Conservation (phyloP, 2,797 vertebrate genomes). For the Rhodeus uyekii region DNA sequence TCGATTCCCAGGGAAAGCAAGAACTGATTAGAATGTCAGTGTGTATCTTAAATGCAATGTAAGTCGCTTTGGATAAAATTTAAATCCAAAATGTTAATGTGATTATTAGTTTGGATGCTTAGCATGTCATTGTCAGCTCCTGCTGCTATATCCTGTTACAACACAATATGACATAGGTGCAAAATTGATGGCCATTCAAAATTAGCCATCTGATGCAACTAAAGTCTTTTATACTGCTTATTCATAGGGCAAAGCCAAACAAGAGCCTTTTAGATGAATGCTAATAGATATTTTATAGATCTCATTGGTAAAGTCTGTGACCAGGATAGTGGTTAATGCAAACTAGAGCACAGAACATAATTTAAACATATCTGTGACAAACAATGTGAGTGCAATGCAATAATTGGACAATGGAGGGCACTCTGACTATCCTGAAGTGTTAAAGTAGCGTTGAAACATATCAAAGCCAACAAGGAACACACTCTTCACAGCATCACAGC, state of each 20-base stretch:
- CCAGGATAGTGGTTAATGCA: slow-evolving; percentile 1
- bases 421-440: slow-evolving; percentile 73
- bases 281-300: neutral
- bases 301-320: neutral
- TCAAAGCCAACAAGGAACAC: slow-evolving; percentile 49
- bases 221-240: neutral
- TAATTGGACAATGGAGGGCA: slow-evolving; percentile 77
- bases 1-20: too few species aligned
- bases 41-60: too few species aligned
- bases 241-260: neutral
- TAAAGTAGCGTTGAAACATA: slow-evolving; percentile 33
- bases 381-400: slow-evolving; percentile 62
- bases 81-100: too few species aligned
- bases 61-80: too few species aligned
- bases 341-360: neutral
- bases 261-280: neutral
- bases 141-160: neutral
- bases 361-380: neutral
- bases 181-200: neutral
- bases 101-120: neutral
- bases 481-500: slow-evolving; percentile 55
- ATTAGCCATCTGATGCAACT: neutral
- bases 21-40: too few species aligned
- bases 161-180: neutral
- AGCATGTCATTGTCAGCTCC: neutral